phyloP scores from a whole-genome alignment of 2,113 vertebrate genomes.

The Capreolus pygargus region DNA sequence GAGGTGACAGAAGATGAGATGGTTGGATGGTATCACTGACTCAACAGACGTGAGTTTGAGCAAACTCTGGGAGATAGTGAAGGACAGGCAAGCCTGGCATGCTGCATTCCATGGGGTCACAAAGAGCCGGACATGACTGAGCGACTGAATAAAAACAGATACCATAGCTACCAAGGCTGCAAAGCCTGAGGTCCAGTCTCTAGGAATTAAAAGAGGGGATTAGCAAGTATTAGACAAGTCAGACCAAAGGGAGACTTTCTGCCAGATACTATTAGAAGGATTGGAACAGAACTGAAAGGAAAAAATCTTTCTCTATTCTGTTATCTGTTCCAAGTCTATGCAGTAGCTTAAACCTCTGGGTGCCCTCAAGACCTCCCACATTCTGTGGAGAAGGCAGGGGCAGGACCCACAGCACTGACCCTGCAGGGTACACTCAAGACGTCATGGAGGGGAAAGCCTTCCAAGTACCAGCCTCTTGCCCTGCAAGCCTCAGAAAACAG shows the following conservation, averaged over 20 bases:
- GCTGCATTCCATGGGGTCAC: not conserved
- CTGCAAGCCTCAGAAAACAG: not conserved
- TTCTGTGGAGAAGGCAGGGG: not conserved
- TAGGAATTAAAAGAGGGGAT: not conserved
- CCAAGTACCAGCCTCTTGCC: not conserved
- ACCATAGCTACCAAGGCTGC: not conserved
- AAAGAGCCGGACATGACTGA: not conserved
- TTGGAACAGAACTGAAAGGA: not conserved
- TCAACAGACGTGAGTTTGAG: not conserved
- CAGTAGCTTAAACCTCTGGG: not conserved
- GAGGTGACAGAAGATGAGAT: not conserved
- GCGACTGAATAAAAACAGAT: not conserved
- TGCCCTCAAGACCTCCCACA: not conserved
- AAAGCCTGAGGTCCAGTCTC: not conserved
- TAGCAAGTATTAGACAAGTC: not conserved
- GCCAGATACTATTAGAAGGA: slow-evolving; percentile 15
- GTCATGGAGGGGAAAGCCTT: not conserved
- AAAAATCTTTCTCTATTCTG: not conserved
- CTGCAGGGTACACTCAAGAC: not conserved
- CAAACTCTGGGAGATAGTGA: not conserved
- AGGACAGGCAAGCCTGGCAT: not conserved
- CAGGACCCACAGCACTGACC: not conserved
- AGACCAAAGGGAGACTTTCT: not conserved
- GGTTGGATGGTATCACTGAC: not conserved
- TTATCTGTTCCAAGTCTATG: not conserved